A percentile compares a stretch with the other conserved stretches of the same genome.
Evolutionary conservation across 1,140 invertebrate genomes (phyloP).

Genomic region (Cyphomyrmex costatus): DNA sequence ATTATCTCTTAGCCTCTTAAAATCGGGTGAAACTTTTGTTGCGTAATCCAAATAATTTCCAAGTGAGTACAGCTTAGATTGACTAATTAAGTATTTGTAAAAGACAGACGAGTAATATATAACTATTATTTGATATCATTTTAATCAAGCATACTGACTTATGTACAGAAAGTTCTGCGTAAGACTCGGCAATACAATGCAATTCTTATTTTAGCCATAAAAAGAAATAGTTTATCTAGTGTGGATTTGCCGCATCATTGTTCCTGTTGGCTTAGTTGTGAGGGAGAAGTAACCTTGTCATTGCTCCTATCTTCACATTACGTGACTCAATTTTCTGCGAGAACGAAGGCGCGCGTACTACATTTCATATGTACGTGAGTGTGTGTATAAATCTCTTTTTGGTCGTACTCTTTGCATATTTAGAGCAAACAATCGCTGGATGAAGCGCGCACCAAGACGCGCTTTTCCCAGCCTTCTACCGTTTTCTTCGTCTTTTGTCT

Average conservation of each 20-base stretch:
- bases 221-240: not conserved
- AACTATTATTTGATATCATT: not conserved
- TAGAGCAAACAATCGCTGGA: constrained; percentile 53
- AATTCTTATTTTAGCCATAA: not conserved
- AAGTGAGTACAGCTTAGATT: not conserved
- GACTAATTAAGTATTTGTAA: not conserved
- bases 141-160: not conserved
- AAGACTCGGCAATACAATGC: not conserved
- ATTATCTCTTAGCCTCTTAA: not conserved
- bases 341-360: not conserved
- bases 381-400: not conserved
- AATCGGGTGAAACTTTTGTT: not conserved
- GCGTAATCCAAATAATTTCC: not conserved
- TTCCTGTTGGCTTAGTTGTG: constrained; percentile 17
- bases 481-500: constrained; percentile 19
- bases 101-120: not conserved
- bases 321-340: constrained; percentile 57
- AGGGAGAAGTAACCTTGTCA: not conserved
- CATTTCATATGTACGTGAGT: not conserved
- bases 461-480: not conserved
- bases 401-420: constrained; percentile 58
- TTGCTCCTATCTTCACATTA: not conserved
- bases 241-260: not conserved
- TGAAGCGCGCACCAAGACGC: constrained; percentile 13
- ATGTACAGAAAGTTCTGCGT: not conserved